Evolutionary conservation across 53 echinoderm and acorn worm species (phyloP), one percentile per base, ranked within the genome.

Genomic region (Paracentrotus lividus): DNA sequence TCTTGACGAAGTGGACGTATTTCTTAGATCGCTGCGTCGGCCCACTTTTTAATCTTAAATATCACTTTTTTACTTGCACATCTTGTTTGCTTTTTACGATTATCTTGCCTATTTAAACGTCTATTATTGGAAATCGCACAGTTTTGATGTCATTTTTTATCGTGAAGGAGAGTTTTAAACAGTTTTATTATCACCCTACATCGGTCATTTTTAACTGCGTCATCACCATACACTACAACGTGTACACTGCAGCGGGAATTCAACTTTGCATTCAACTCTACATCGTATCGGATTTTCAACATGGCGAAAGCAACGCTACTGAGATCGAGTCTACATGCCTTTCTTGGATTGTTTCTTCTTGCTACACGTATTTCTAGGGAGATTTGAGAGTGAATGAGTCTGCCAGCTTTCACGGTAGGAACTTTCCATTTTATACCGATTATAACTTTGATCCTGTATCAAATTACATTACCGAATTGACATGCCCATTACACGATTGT

Each of bases 321-420:
- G 60, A 59, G 60, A 59, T 59, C 60, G 18, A 15, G 60, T 59
- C 18, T 23, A 59, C 60, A 59, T 15, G 60, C 18, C 60, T 59
- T 59, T 10, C 18, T 59, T 59, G 18, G 60, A 59, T 59, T 7
- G 18, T 10, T 59, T 59, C 60, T 59, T 59, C 60, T 59, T 59
- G 10, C 33, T 76, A 49, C 49, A 85, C 85, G 85, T 21, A 43
- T 85, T 4, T 6, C 49, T 8, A 85, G 85, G 85, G 85, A 23
- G 49, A 85, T 85, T 85, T 85, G 45, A 42, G 49, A 8, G 85
- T 43, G 85, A 85, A 45, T 45, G 85, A 45, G 44, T 14, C 49
- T 47, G 85, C 44, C 85, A 85, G 85, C 85, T 85, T 85, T 85
- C 49, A 85, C 85, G 85, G 85, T 85, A 45, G 85, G 85, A 85